Base-by-base conservation (phyloP, 2,888 invertebrate species). In the Caenorhabditis sp. region DNA sequence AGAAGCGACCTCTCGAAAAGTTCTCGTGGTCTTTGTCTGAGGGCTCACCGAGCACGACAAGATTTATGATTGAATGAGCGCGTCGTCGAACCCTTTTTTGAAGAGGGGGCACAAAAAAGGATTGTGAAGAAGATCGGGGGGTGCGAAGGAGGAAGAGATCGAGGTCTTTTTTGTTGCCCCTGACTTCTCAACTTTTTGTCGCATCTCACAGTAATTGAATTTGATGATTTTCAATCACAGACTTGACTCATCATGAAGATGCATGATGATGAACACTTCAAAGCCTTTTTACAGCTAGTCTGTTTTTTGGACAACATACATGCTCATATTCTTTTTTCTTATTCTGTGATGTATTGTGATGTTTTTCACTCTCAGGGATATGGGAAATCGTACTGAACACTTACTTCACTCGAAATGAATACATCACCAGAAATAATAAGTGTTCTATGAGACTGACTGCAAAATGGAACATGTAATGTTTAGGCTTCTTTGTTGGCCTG, bases 31-130 rank as follows among this genome's bases (percentile, higher is more conserved):
- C 22, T 68, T 44, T 64, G 54, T 64, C 19, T 31, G 47, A 68
- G 70, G 51, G 79, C 79, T 79, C 79, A 79, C 79, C 63, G 44
- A 70, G 56, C 79, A 61, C 54, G 31, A 69, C 51, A 63, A 70
- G 79, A 79, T 79, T 79, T 79, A 79, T 79, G 70, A 79, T 79
- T 79, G 79, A 79, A 79, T 79, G 70, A 79, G 70, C 26, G 77
- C 70, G 69, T 76, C 56, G 68, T 69, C 76, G 76, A 77, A 77
- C 77, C 69, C 38, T 41, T 77, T 69, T 61, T 61, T 61, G 26
- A 54, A 38, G 51, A 19, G 19, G 47, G 47, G 3, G 47, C 6
- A n/a, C 35, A 44, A 76, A 76, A 76, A 59, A 49, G 61, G 41
- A 56, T 58, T 41, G 54, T 54, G 56, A 56, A 66, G 38, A 61